Conservation (phyloP, 1,140 invertebrate species). For the Hesperophylax magnus region DNA sequence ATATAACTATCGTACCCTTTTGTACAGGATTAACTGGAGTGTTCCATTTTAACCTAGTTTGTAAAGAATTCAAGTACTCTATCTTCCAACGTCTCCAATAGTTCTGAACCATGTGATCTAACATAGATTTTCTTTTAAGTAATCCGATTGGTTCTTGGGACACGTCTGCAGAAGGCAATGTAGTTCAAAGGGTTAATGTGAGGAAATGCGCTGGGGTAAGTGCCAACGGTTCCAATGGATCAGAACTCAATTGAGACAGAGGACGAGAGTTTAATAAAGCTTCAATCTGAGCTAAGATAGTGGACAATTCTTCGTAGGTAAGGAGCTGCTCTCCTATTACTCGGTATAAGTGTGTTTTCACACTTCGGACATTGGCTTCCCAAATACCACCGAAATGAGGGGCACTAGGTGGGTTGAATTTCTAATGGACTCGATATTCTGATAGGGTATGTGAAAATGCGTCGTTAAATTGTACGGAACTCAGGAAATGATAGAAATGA, state of each 20-base stretch:
- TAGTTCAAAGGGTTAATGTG: too few relatives aligned
- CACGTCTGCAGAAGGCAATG: neutral
- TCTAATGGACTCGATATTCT: neutral
- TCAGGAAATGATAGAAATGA: neutral
- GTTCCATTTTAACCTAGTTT: neutral
- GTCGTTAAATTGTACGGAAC: neutral
- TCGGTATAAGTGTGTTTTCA: neutral
- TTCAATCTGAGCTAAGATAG: neutral
- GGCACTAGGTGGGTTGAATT: neutral
- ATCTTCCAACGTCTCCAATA: too few relatives aligned
- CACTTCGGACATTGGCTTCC: neutral
- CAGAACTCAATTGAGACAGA: neutral
- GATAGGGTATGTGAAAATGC: neutral
- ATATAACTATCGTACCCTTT: neutral
- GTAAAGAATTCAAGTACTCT: too few relatives aligned
- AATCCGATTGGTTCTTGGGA: neutral
- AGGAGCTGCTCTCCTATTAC: neutral
- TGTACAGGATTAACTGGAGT: neutral
- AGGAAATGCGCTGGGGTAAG: neutral
- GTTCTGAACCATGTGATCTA: too few relatives aligned
- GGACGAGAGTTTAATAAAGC: neutral
- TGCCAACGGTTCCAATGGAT: neutral
- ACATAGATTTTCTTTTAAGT: neutral
- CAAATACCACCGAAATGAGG: neutral
- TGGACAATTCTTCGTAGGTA: neutral